Conservation (phyloP, 2,797 vertebrate species). For the Aeoliscus strigatus region DNA sequence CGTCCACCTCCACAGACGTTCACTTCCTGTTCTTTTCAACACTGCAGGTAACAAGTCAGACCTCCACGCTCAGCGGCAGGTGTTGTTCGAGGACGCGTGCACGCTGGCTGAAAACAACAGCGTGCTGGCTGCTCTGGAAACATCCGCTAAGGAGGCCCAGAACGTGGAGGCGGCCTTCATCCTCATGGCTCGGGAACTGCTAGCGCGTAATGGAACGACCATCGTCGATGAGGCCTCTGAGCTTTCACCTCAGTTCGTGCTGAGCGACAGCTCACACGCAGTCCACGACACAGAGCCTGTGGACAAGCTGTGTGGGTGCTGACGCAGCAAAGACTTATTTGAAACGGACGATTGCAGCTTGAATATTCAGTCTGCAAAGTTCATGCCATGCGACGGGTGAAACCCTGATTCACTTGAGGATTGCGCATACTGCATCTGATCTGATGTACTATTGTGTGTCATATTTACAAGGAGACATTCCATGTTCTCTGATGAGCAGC, state of each 20-base stretch:
- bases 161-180: slow-evolving; percentile 89
- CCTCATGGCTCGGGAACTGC: slow-evolving; percentile 89
- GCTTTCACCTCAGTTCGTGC: slow-evolving; percentile 44
- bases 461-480: too few relatives aligned
- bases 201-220: slow-evolving; percentile 82
- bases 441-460: slow-evolving; percentile 4
- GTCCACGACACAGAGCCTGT: slow-evolving; percentile 47
- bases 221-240: slow-evolving; percentile 70
- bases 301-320: slow-evolving; percentile 82
- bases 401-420: too few relatives aligned
- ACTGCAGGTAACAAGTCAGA: slow-evolving; percentile 89
- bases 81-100: slow-evolving; percentile 90
- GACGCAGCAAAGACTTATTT: slow-evolving; percentile 23
- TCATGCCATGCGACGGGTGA: too few relatives aligned
- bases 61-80: slow-evolving; percentile 78
- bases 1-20: not conserved
- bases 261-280: slow-evolving; percentile 76
- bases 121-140: slow-evolving; percentile 88
- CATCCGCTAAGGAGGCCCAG: slow-evolving; percentile 89
- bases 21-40: not conserved
- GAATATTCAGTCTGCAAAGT: too few relatives aligned
- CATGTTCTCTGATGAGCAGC: too few relatives aligned
- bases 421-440: too few relatives aligned
- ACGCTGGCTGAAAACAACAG: slow-evolving; percentile 82
- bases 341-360: too few relatives aligned